A percentile compares a stretch with the other conserved stretches of the same genome.
These are phyloP conservation scores for Chinchilla lanigera DNA, from an alignment of 2,113 vertebrate species.

Conservation along the genomic window DNA sequence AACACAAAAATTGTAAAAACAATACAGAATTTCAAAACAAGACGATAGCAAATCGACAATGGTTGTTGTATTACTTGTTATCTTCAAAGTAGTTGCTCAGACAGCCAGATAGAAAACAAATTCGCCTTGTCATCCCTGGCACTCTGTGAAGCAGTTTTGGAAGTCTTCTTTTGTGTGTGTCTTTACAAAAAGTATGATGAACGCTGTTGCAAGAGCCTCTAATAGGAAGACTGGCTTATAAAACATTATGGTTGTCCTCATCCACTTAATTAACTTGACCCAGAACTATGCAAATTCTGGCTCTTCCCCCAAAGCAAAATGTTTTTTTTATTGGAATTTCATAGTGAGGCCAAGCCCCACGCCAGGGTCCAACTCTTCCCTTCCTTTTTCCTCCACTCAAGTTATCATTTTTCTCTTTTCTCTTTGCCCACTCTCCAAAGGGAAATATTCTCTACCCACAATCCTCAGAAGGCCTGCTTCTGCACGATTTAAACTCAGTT, in stretches of 20 bases:
- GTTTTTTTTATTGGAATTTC: neutral
- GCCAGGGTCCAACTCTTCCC: rapidly evolving
- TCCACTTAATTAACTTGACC: neutral
- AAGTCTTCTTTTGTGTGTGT: neutral
- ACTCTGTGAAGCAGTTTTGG: neutral
- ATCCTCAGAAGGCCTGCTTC: neutral
- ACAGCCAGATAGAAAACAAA: too few relatives aligned
- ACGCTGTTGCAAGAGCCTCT: neutral
- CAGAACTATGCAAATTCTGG: neutral
- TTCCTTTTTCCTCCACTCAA: neutral
- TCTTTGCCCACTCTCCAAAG: neutral
- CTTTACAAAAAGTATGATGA: neutral
- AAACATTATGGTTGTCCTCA: neutral
- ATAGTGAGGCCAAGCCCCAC: neutral
- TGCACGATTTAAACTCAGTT: neutral
- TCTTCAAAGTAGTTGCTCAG: too few relatives aligned
- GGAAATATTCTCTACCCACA: neutral
- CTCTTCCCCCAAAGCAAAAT: neutral
- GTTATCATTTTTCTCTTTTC: neutral
- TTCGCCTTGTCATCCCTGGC: neutral
- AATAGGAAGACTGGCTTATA: neutral
- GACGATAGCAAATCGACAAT: too few relatives aligned
- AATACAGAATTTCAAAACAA: too few relatives aligned
- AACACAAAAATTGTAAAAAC: too few relatives aligned
- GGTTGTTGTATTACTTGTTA: too few relatives aligned